Conservation (phyloP, 2,797 vertebrate genomes). For the Allobates femoralis region DNA sequence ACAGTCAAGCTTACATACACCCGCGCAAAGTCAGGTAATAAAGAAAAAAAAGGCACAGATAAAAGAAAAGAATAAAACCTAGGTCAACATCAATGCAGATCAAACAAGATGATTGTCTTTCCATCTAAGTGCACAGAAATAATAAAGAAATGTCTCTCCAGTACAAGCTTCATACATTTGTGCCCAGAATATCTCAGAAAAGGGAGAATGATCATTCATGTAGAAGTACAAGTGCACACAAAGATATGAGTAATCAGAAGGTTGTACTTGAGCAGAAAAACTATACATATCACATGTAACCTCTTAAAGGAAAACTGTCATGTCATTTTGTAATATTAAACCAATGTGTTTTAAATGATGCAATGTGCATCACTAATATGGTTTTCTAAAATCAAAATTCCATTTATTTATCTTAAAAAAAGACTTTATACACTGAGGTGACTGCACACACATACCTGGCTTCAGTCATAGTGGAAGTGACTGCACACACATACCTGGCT, state of each 20-base stretch:
- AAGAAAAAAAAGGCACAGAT: neutral
- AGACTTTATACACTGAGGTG: no score
- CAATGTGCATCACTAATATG: no score
- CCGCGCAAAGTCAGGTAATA: neutral
- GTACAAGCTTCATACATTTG: neutral
- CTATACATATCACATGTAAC: neutral
- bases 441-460: no score
- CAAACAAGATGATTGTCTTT: neutral
- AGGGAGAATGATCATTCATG: neutral
- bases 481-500: no score
- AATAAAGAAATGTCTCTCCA: neutral
- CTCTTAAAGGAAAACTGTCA: neutral
- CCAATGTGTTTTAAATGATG: no score
- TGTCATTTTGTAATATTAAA: no score
- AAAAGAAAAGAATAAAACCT: neutral
- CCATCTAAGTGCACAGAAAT: neutral
- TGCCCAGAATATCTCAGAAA: neutral
- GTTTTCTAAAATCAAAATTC: no score
- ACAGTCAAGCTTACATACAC: neutral
- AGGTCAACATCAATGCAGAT: conserved; percentile 1
- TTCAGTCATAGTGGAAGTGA: no score
- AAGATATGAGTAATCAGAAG: neutral
- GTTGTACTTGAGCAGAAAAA: neutral
- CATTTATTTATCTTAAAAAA: no score
- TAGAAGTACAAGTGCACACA: neutral